Evolutionary conservation across 1,140 invertebrate genomes (phyloP), one percentile per base, ranked within the genome.

Genomic region (Drosophila kurseongensis): DNA sequence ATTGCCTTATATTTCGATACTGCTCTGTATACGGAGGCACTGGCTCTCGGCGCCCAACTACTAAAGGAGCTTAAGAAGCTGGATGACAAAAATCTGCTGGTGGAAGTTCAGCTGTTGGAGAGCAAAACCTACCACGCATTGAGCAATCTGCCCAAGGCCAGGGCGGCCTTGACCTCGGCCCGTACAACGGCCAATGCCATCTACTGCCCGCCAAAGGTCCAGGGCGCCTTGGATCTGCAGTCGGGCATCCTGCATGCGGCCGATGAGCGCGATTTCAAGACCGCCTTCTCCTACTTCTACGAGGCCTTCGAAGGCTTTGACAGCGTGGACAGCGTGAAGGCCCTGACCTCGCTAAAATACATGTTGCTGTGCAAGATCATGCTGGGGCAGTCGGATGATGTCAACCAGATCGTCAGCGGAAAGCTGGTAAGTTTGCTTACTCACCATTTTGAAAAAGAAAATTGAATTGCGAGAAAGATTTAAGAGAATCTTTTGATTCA

Each of bases 231-330:
- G 13, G 99, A 99, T 94, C 93, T 99, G 47, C 98, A 99, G 92
- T 99, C 99, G 36, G 99, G 98, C 60, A 99, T 99, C 77, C 93
- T 99, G 16, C 99, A 99, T 94, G 99, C 99, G 41, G 99, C 98
- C 35, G 99, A 99, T 93, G 99, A 99, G 93, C 96, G 97, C 90
- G 99, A 99, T 92, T 99, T 99, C 92, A 99, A 99, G 94, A 99
- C 99, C 78, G 99, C 99, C 40, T 99, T 99, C 93, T 99, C 99
- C 41, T 99, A 99, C 92, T 99, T 99, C 92, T 99, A 99, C 93
- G 99, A 99, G 94, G 99, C 99, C 40, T 99, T 99, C 93, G 99
- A 99, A 94, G 98, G 98, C 71, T 99, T 98, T 93, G 98, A 99
- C 93, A 98, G 97, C 77, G 96, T 98, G 23, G 98, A 99, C 89